Evolutionary conservation across 2,888 invertebrate species (phyloP), one percentile per base, ranked within the genome.

Genomic region (Xylota sylvarum): DNA sequence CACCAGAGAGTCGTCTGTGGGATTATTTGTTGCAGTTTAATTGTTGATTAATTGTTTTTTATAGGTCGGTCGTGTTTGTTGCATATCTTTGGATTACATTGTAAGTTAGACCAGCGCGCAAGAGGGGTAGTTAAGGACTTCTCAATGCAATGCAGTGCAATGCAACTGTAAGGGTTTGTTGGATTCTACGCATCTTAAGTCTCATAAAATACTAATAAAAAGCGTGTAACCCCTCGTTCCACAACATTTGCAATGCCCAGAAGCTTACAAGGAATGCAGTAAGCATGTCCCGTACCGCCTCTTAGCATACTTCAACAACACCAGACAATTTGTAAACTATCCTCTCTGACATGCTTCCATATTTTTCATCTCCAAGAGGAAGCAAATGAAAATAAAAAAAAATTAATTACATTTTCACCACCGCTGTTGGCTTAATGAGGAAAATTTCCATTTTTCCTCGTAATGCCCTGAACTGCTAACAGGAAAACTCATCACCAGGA

Each of bases 1-100:
- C 56, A 69, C 6, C 35, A 5, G 4, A 55, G 56, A n/a, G n/a
- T n/a, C n/a, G 40, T 37, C 17, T 27, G n/a, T 5, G 14, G 56
- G 76, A 85, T 72, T 81, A 81, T 82, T 78, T 73, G 86, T 78
- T 86, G 81, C 67, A 30, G 77, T 43, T 78, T 86, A 86, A 82
- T 86, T 78, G 86, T 67, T 73, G 82, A 82, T 86, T 86, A 82
- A 86, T 86, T 82, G 86, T 69, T 70, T 79, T 79, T 55, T 50
- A 27, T 65, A 40, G 30, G 19, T 27, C 17, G 30, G 4, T 5
- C 23, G 37, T 32, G 56, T 35, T 60, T 23, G 50, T 37, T 65
- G 77, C 40, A 78, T 73, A 72, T 52, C 35, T 79, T 17, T 27
- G 10, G 35, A 19, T n/a, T 19, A 64, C 55, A 48, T 19, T 46